Base-by-base conservation (phyloP, 1,140 invertebrate species). In the Drosophila rufa region DNA sequence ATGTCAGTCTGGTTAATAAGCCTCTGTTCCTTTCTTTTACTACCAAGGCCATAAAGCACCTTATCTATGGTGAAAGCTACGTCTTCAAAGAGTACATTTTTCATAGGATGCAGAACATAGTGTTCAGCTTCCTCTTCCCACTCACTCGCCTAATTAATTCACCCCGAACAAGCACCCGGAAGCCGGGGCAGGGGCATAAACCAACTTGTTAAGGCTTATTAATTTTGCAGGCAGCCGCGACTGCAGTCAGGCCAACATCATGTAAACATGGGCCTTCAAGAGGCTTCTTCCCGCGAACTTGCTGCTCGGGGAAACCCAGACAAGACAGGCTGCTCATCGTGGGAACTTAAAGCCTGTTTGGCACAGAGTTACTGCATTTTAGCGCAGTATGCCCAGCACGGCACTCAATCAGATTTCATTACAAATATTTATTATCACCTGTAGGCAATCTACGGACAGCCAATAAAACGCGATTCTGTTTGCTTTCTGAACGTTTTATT, bases 201-300 rank as follows among this genome's bases (percentile, higher is more conserved):
- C 67, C 70, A 74, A 73, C 67, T 69, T 69, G 55, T 74, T 74
- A 74, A 38, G 70, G 55, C 70, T 74, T 74, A 74, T 74, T 74
- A 74, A 74, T 60, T 74, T 74, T 74, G 55, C 68, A 74, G 27
- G 68, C 55, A 73, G 55, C 67, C 66, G 66, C 66, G 66, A 43
- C 42, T 70, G 69, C 69, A 68, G 65, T 50, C 57, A 38, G 33
- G 64, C 30, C 64, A 66, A 38, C 57, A 30, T 61, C 66, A 73
- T 70, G 67, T 68, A 70, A 70, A 73, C 68, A 74, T 40, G 55
- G 36, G 11, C 45, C 40, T 73, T 47, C 25, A 25, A 40, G 43
- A 40, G 50, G 45, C 51, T 71, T 27, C 51, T 69, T 48, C 8
- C 42, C 14, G 25, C n/a, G 3, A 38, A 56, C 12, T 53, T 9